Base-by-base conservation (phyloP, 2,888 invertebrate species). In the Drosophila mimica region DNA sequence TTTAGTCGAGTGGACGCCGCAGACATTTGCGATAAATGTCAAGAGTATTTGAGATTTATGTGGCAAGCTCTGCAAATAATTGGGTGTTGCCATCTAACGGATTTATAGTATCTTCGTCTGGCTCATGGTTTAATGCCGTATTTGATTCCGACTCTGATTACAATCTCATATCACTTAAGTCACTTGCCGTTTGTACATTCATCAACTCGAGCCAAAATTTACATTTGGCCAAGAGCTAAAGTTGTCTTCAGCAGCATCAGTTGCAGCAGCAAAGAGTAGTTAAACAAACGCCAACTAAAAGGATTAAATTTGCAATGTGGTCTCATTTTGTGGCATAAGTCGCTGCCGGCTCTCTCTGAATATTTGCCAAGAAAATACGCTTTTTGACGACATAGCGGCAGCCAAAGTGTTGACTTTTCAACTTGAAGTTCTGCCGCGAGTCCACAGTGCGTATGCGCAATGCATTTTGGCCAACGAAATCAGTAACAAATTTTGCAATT, bases 11-110 rank as follows among this genome's bases (percentile, higher is more conserved):
- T 78, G 61, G 66, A 53, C 77, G 65, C 73, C 81, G 62, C 81
- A 79, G 74, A 79, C 79, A 58, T 66, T 79, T 81, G 58, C 84
- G 73, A 84, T 84, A 84, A 84, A 84, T 83, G 84, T 87, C 84
- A 89, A 81, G 84, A 69, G 72, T 68, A 62, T 79, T 52, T 59
- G 66, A 84, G 89, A 85, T 89, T 85, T 89, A 85, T 84, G 78
- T 74, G 67, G 64, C 72, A 49, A 57, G 61, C 52, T 43, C 46
- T 61, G 69, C 69, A 74, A 83, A 76, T 83, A 82, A 79, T 81
- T 88, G 81, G 67, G 70, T 87, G 83, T 70, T 73, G 70, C 75
- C 64, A 70, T 58, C 71, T 62, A 65, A 79, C 54, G 46, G 74
- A 70, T 82, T 82, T 80, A 75, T 68, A 25, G 36, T 34, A 46